Percentiles rank a stretch among this genome's conserved stretches.
Evolutionary conservation across 1,140 invertebrate genomes (phyloP).

Genomic region (Phenacoccus solenopsis): DNA sequence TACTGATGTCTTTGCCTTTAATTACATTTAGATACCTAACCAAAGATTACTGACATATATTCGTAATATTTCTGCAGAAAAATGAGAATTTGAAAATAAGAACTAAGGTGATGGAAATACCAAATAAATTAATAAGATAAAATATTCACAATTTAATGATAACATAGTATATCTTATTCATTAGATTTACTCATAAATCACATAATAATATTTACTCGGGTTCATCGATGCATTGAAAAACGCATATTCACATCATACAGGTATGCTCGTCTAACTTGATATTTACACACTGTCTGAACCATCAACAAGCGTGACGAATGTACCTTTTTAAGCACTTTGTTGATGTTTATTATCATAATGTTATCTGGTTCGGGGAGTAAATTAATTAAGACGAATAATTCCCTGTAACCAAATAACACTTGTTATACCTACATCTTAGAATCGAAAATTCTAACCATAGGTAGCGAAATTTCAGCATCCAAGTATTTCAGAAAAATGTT

Average conservation of each 20-base stretch:
- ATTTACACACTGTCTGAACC: background rate
- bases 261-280: background rate
- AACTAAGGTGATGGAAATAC: too few species aligned
- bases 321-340: background rate
- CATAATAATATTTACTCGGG: background rate
- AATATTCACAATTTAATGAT: background rate
- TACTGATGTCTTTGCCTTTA: too few species aligned
- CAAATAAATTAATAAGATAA: too few species aligned
- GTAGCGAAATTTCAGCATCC: background rate
- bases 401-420: too few species aligned
- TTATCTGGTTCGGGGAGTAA: background rate
- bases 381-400: background rate
- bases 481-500: background rate
- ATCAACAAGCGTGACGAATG: slow-evolving; percentile 1
- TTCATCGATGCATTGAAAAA: background rate
- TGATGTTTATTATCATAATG: background rate
- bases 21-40: too few species aligned
- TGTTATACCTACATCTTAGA: too few species aligned
- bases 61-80: too few species aligned
- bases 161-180: background rate
- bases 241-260: background rate
- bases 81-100: too few species aligned
- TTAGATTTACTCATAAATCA: background rate
- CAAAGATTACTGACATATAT: too few species aligned
- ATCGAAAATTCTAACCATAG: too few species aligned